Conservation (phyloP, 2,113 vertebrate genomes). For the Cochlearius cochlearius region DNA sequence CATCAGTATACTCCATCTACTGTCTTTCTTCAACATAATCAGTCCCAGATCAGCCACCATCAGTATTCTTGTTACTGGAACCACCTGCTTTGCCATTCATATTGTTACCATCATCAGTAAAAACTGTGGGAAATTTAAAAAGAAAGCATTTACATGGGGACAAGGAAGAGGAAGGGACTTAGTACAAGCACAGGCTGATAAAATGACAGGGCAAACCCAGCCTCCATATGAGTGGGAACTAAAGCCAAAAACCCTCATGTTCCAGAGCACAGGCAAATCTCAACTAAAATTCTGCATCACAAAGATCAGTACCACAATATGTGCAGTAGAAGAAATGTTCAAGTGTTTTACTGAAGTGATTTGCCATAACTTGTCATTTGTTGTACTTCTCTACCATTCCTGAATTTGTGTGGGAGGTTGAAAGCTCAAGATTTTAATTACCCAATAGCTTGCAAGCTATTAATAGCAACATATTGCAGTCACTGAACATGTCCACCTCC, state of each 20-base stretch:
- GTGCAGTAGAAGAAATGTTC: not conserved
- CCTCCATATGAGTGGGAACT: accelerated
- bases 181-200: not conserved
- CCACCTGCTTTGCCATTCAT: not conserved
- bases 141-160: not conserved
- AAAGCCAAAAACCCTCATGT: not conserved
- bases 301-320: not conserved
- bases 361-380: not conserved
- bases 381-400: not conserved
- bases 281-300: not conserved
- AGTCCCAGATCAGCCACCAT: not conserved
- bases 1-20: not conserved
- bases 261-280: not conserved
- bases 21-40: not conserved
- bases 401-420: not conserved
- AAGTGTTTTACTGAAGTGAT: not conserved
- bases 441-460: not conserved
- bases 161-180: not conserved
- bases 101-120: not conserved
- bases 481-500: not conserved
- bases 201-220: not conserved
- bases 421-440: not conserved
- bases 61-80: not conserved
- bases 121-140: not conserved
- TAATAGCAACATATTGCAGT: not conserved